Base-by-base conservation (phyloP, 2,797 vertebrate genomes). In the Podargus strigoides region DNA sequence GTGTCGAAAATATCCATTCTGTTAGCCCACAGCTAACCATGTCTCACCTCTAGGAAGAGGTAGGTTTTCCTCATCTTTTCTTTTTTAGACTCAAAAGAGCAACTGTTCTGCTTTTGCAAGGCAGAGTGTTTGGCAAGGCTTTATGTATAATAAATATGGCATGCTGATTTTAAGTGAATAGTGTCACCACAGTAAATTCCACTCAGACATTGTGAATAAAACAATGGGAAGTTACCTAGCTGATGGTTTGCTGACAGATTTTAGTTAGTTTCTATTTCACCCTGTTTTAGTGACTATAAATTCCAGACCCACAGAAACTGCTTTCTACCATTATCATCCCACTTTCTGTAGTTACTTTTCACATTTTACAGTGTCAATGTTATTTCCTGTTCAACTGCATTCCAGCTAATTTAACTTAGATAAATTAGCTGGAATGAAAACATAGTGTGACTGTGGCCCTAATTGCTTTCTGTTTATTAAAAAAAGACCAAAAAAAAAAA, bases 331-430 rank as follows among this genome's bases (percentile, higher is more conserved):
- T 86, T 63, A 53, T 28, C 37, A 52, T 67, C 77, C 63, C 27
- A 21, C 42, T 18, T 52, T 60, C 64, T 90, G 60, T 46, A 76
- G 72, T 72, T 83, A 80, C 46, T 90, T 80, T 70, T 22, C 24
- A 32, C 26, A 62, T 74, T 92, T 90, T 90, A 64, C 23, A 15
- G 42, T 53, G 80, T 66, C 68, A 87, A 5, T 3, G 1, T 75
- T 91, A 60, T 76, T 87, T 88, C 66, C 52, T 86, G 21, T 69
- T 89, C 59, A 63, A 75, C 53, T 67, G 67, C 55, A 28, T 20
- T 85, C 22, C 62, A 84, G 82, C 72, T 95, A 91, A 97, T 94
- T 94, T 86, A 84, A 69, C 82, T 84, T 56, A 44, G 82, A 96
- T 77, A 87, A 91, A 93, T 41, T 66, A 93, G 47, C 39, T 88